Evolutionary conservation across 2,797 vertebrate genomes (phyloP).

Genomic region (Steatocranus sp.): DNA sequence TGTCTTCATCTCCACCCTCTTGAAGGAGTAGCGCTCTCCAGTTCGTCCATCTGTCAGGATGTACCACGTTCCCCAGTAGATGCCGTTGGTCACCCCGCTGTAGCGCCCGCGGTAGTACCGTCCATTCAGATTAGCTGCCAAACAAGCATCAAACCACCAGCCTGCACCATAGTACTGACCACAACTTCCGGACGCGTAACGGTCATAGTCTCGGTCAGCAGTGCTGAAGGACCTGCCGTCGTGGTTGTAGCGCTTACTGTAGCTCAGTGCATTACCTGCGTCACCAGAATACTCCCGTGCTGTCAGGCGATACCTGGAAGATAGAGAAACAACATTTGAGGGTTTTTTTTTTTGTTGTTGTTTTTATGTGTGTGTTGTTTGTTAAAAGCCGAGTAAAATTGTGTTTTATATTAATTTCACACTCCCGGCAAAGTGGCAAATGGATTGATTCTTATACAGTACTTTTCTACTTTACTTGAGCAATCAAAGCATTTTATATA

Average conservation of each 20-base stretch:
- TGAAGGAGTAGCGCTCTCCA: conserved; percentile 81
- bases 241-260: conserved; percentile 84
- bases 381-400: not conserved
- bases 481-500: not conserved
- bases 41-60: conserved; percentile 78
- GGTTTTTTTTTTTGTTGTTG: too few relatives aligned
- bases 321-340: not conserved
- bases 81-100: conserved; percentile 78
- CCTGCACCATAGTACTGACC: conserved; percentile 80
- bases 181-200: conserved; percentile 76
- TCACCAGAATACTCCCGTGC: conserved; percentile 78
- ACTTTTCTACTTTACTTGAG: not conserved
- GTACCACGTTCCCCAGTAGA: conserved; percentile 85
- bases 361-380: not conserved
- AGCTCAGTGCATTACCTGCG: conserved; percentile 81
- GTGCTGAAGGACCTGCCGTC: conserved; percentile 80
- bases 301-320: conserved; percentile 75
- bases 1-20: conserved; percentile 79
- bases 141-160: conserved; percentile 85
- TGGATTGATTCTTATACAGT: not conserved
- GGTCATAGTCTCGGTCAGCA: conserved; percentile 78
- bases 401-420: not conserved
- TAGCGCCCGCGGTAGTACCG: conserved; percentile 76
- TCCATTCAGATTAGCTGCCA: conserved; percentile 81
- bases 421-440: not conserved